Evolutionary conservation across 2,888 invertebrate genomes (phyloP), one percentile per base, ranked within the genome.

Genomic region (Chaetoderma sp.): DNA sequence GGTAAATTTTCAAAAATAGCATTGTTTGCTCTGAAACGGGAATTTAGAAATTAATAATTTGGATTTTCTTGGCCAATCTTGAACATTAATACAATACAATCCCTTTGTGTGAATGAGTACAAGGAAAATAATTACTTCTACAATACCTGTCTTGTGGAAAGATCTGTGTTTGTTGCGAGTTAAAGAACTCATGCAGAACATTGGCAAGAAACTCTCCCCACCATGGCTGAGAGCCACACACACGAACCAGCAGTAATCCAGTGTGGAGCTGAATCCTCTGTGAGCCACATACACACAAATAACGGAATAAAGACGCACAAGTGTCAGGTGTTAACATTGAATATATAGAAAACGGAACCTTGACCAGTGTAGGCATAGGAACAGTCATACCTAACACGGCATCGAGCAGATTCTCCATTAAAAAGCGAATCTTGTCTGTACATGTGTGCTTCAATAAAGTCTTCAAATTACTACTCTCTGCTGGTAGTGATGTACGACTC

Each of bases 151-250:
- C 95, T 78, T 95, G 93, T 16, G 95, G 93, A 72, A 93, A 93
- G 55, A 93, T 92, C 74, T 91, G 90, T 28, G 91, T 92, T 75
- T 93, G 93, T 49, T 92, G 91, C 0, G 93, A 91, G 0, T 93
- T 91, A 84, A 94, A 95, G 78, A 94, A 91, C 68, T 90, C 89
- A 25, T 91, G 90, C 63, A 96, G 90, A 28, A 93, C 93, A 78
- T 93, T 92, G 0, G 94, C 93, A n/a, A 96, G 89, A 81, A 94
- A 94, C 73, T 92, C 90, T 45, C 96, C 96, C 96, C 96, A 96
- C 93, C 95, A 96, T 10, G 89, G 88, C 81, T 92, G 91, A 62
- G 90, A 89, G 56, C 92, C 92, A 80, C 93, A 92, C 83, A 92
- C 91, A 56, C 93, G 90, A 63, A 94, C 93, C 79, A 94, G 87